Conservation (phyloP, 2,113 vertebrate species). For the Myotis brandtii region DNA sequence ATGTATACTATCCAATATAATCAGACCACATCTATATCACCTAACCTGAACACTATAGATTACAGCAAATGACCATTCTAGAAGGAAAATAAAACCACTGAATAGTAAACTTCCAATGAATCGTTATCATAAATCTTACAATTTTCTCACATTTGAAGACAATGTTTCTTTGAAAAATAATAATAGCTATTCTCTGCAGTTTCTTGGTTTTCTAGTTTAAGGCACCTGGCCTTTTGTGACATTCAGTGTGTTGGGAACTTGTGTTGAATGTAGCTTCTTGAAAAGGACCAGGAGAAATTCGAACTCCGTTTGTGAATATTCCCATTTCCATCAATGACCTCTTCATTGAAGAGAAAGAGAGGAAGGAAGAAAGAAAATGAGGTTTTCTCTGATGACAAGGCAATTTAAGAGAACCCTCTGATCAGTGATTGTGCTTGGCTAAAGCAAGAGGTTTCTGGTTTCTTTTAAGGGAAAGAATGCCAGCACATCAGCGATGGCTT, state of each 20-base stretch:
- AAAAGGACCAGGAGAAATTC: conserved; percentile 77
- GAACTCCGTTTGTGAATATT: conserved; percentile 63
- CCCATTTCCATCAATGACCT: conserved; percentile 73
- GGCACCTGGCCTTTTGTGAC: conserved; percentile 13
- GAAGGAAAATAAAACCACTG: conserved; percentile 54
- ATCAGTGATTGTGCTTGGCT: conserved; percentile 69
- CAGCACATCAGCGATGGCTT: conserved; percentile 63
- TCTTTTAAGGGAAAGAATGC: conserved; percentile 64
- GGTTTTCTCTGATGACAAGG: conserved; percentile 81
- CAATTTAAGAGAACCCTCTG: conserved; percentile 78
- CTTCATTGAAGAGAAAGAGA: conserved; percentile 64
- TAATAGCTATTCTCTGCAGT: background rate
- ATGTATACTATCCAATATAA: background rate
- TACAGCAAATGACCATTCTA: background rate
- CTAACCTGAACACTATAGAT: conserved; percentile 9
- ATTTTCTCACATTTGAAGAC: conserved; percentile 1
- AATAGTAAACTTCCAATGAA: conserved; percentile 46
- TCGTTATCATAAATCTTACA: conserved; percentile 9
- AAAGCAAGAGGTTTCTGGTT: conserved; percentile 74
- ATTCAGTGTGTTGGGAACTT: conserved; percentile 65
- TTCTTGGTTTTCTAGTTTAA: conserved; percentile 61
- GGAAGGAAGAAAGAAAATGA: conserved; percentile 73
- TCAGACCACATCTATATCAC: background rate
- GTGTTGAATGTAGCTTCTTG: conserved; percentile 18
- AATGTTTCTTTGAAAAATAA: background rate